These are phyloP conservation scores for Poeciliopsis presidionis DNA, from an alignment of 2,797 vertebrate genomes.

Conservation along the genomic window DNA sequence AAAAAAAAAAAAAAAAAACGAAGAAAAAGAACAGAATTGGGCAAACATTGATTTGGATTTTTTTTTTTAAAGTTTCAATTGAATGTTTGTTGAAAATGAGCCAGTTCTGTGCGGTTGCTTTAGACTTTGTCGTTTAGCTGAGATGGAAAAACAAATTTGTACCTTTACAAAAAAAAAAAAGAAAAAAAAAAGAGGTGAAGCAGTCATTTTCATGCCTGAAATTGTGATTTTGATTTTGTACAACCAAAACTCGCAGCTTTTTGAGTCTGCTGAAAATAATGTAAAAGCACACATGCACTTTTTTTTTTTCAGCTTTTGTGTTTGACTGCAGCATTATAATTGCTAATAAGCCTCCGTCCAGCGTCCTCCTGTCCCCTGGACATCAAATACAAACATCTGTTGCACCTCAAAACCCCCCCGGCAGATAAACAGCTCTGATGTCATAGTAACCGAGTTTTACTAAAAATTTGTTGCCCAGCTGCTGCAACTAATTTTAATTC, in stretches of 20 bases:
- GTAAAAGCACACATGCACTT: not conserved
- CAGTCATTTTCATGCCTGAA: not conserved
- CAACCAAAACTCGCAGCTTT: not conserved
- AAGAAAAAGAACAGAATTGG: not conserved
- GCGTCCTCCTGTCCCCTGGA: conserved; percentile 11
- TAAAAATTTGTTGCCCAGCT: not conserved
- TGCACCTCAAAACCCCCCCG: not conserved
- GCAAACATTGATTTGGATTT: not conserved
- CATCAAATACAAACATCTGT: conserved; percentile 3
- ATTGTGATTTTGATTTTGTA: not conserved
- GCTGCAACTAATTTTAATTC: not conserved
- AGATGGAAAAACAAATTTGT: not conserved
- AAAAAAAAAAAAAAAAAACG: no score
- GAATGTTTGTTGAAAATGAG: not conserved
- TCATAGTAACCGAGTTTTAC: not conserved
- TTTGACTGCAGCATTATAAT: conserved; percentile 11
- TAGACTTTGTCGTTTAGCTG: not conserved
- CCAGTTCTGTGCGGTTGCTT: not conserved
- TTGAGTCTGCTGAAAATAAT: no score
- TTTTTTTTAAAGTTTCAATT: not conserved
- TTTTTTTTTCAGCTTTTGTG: not conserved
- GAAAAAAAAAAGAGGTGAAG: not conserved
- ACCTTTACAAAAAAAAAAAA: no score
- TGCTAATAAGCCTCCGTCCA: conserved; percentile 1
- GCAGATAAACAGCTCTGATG: not conserved